Percentiles rank a stretch among this genome's conserved stretches.
Evolutionary conservation across 1,140 invertebrate species (phyloP).

Genomic region (Ostrea denselamellosa): DNA sequence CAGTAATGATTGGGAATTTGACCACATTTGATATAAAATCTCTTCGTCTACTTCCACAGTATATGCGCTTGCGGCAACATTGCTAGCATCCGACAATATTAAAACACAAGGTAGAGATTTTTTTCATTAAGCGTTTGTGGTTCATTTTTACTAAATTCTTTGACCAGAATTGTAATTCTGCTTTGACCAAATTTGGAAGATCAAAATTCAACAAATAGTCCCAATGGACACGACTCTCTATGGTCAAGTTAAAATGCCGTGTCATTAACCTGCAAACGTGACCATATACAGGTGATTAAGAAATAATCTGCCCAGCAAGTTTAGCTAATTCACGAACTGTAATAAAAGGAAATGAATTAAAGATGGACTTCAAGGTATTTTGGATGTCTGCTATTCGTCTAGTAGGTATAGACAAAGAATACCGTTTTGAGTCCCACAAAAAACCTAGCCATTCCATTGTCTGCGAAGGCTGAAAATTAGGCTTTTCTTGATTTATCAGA

Average conservation of each 20-base stretch:
- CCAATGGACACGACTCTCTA: background rate
- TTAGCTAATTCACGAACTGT: slow-evolving; percentile 36
- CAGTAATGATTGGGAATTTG: background rate
- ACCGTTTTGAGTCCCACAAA: slow-evolving; percentile 33
- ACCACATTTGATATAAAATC: slow-evolving; percentile 43
- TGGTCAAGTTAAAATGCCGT: slow-evolving; percentile 26
- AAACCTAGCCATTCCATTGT: slow-evolving; percentile 44
- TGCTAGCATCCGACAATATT: slow-evolving; percentile 44
- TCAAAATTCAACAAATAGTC: slow-evolving; percentile 6
- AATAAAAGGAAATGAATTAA: background rate
- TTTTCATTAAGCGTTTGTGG: background rate
- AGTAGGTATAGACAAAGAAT: slow-evolving; percentile 45
- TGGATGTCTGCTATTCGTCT: slow-evolving; percentile 29
- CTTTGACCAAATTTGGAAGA: background rate
- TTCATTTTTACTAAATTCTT: background rate
- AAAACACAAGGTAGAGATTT: background rate
- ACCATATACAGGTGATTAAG: slow-evolving; percentile 49
- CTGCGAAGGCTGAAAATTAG: slow-evolving; percentile 31
- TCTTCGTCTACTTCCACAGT: background rate
- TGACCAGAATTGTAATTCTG: slow-evolving; percentile 33
- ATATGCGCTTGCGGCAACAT: slow-evolving; percentile 29
- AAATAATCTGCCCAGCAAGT: slow-evolving; percentile 51
- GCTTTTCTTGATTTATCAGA: slow-evolving; percentile 48
- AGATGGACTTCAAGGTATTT: background rate
- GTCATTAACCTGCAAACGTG: slow-evolving; percentile 49